phyloP scores from a whole-genome alignment of 2,888 invertebrate genomes.

The Scaptomyza parva region DNA sequence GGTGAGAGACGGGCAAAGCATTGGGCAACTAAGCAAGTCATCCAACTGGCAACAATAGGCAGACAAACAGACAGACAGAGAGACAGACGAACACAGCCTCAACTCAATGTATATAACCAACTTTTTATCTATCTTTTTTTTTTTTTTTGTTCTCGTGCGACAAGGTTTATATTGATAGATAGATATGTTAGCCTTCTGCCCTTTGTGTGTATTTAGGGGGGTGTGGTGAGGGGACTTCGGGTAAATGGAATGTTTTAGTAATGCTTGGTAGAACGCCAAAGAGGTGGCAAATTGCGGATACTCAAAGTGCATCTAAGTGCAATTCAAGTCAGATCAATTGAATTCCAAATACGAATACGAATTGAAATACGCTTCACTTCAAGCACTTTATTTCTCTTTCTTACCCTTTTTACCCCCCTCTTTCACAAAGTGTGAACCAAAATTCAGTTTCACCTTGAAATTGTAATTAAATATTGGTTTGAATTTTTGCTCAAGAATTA shows the following conservation, averaged over 20 bases:
- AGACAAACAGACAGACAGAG: not conserved
- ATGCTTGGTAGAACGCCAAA: not conserved
- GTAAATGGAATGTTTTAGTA: not conserved
- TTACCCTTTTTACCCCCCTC: too few species aligned
- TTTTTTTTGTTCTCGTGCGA: not conserved
- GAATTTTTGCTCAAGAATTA: too few species aligned
- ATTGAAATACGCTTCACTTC: not conserved
- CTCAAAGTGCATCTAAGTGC: not conserved
- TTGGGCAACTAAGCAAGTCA: constrained; percentile 7
- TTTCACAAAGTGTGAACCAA: too few species aligned
- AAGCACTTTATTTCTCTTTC: too few species aligned
- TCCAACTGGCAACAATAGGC: constrained; percentile 8
- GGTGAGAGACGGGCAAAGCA: too few species aligned
- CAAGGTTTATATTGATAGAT: not conserved
- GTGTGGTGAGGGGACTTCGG: too few species aligned
- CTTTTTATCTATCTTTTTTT: not conserved
- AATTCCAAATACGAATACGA: not conserved
- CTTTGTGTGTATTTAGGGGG: not conserved
- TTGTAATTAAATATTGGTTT: too few species aligned
- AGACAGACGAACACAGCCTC: not conserved
- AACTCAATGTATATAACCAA: too few species aligned
- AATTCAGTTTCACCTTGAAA: too few species aligned
- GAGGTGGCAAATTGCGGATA: constrained; percentile 5
- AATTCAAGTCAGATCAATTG: not conserved
- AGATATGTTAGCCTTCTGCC: not conserved